Evolutionary conservation across 2,888 invertebrate species (phyloP).

Genomic region (Parascotia fuliginaria): DNA sequence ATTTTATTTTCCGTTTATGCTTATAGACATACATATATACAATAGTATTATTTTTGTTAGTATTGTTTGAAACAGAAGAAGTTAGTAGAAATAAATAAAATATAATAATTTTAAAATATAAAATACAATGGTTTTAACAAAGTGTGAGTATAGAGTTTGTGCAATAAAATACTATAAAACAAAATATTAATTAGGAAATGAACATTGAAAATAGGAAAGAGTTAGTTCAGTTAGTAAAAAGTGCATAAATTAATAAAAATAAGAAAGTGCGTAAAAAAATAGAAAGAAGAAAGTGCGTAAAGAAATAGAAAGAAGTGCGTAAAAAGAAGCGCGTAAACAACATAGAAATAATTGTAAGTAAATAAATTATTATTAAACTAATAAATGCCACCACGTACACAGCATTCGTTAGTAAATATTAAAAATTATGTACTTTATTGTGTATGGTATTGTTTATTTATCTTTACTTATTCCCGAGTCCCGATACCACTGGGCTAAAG

Average conservation of each 20-base stretch:
- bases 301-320: neutral
- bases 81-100: neutral
- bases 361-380: conserved; percentile 2
- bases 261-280: no score
- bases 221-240: neutral
- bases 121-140: no score
- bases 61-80: neutral
- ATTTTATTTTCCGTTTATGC: conserved; percentile 1
- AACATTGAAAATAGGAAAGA: conserved; percentile 1
- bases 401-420: neutral
- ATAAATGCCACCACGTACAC: conserved; percentile 1
- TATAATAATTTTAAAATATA: no score
- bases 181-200: neutral
- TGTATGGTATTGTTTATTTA: neutral
- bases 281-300: neutral
- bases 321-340: neutral
- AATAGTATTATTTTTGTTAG: neutral
- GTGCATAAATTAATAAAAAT: neutral
- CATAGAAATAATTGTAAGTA: neutral
- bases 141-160: neutral
- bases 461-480: neutral
- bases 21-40: neutral
- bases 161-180: neutral
- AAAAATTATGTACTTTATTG: no score
- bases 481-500: no score